Percentiles rank a stretch among this genome's conserved stretches.
phyloP scores from a whole-genome alignment of 2,888 invertebrate genomes.

The Eupithecia exiguata region DNA sequence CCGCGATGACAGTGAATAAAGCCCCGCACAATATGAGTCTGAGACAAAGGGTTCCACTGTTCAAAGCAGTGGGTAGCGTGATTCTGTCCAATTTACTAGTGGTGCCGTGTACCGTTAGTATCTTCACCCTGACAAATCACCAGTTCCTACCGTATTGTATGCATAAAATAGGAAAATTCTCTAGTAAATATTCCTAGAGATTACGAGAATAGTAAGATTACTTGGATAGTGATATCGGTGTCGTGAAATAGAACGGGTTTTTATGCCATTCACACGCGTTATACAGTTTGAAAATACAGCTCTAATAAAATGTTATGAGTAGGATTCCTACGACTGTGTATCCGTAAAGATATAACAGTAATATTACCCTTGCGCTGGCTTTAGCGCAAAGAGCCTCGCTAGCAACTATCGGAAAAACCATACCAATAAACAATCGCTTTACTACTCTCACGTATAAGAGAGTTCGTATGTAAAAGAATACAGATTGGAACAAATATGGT shows the following conservation, averaged over 20 bases:
- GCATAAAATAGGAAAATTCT: constrained; percentile 53
- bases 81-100: constrained; percentile 72
- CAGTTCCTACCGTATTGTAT: constrained; percentile 58
- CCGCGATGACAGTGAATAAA: constrained; percentile 47
- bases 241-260: constrained; percentile 20
- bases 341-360: constrained; percentile 37
- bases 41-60: constrained; percentile 67
- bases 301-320: constrained; percentile 37
- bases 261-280: constrained; percentile 14
- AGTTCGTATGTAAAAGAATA: constrained; percentile 45
- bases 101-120: constrained; percentile 71
- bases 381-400: constrained; percentile 37
- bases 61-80: constrained; percentile 73
- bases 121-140: constrained; percentile 74
- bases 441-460: constrained; percentile 34
- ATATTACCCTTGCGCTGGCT: constrained; percentile 35
- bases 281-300: constrained; percentile 35
- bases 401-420: constrained; percentile 42
- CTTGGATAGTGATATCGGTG: constrained; percentile 20
- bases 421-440: constrained; percentile 44
- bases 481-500: constrained; percentile 45
- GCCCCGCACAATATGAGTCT: constrained; percentile 48
- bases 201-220: constrained; percentile 13
- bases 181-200: constrained; percentile 23
- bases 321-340: constrained; percentile 35